phyloP scores from a whole-genome alignment of 2,797 vertebrate genomes.

The Melanotaenia pygmaea region DNA sequence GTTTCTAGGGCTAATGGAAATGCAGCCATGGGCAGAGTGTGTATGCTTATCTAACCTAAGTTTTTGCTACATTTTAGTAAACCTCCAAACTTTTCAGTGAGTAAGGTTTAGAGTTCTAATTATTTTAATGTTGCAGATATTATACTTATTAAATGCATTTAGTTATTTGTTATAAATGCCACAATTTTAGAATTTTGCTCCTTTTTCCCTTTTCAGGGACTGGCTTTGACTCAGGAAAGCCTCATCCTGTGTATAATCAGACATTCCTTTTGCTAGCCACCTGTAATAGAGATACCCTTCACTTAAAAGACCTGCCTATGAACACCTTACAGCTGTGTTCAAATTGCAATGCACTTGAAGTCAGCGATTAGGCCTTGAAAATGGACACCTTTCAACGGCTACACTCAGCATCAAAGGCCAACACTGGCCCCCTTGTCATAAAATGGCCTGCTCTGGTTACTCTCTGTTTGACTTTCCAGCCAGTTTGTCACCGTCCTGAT shows the following conservation, averaged over 20 bases:
- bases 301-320: conserved; percentile 55
- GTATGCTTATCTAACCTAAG: neutral
- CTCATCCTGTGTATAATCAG: conserved; percentile 27
- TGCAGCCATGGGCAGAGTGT: too few species aligned
- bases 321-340: conserved; percentile 64
- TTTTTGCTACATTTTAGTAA: neutral
- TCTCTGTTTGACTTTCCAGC: conserved; percentile 81
- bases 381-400: conserved; percentile 79
- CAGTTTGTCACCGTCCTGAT: conserved; percentile 80
- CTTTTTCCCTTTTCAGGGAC: conserved; percentile 11
- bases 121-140: conserved; percentile 16
- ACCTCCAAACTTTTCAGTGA: neutral
- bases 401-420: conserved; percentile 77
- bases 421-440: conserved; percentile 69
- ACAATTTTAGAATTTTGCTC: conserved; percentile 6
- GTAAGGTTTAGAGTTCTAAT: neutral
- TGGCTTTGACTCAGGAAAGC: conserved; percentile 35
- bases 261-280: conserved; percentile 49
- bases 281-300: conserved; percentile 59
- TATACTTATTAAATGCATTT: neutral
- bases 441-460: conserved; percentile 74
- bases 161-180: conserved; percentile 1
- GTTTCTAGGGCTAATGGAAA: too few species aligned
- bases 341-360: conserved; percentile 67
- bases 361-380: conserved; percentile 70